Base-by-base conservation (phyloP, 1,140 invertebrate genomes). In the Micrasema longulum region DNA sequence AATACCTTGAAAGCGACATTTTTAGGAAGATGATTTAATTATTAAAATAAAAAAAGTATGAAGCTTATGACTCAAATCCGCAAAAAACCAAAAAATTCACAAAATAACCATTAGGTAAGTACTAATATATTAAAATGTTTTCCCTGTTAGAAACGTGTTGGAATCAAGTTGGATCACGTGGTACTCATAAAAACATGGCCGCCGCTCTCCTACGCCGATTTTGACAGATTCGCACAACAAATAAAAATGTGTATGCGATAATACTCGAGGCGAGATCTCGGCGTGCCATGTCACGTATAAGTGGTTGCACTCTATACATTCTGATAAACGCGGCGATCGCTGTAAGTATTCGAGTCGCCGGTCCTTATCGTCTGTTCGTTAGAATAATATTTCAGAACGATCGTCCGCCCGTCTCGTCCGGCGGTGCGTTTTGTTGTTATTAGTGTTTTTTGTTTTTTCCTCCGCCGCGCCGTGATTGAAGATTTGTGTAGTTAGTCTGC, bases 131-230 rank as follows among this genome's bases (percentile, higher is more conserved):
- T n/a, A n/a, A n/a, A n/a, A n/a, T n/a, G n/a, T n/a, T n/a, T n/a
- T n/a, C 7, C 26, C 26, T 31, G 26, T 31, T 31, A 31, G 26
- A 31, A 31, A 4, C 26, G 26, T 31, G 26, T 31, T 31, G 20
- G 41, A 35, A 47, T 48, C 20, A 47, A 6, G 6, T 11, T 12
- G 11, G 22, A 22, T 68, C 65, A 68, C 65, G 65, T 68, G 65
- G 65, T 53, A 22, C 6, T 18, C 53, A 55, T 52, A 57, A 68
- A 67, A 68, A 68, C 65, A 68, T 68, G 65, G 65, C 65, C 52
- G 65, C 22, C 16, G 23, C 43, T 7, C 23, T 35, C 23, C 12
- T 57, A 22, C 36, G 23, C 22, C 43, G 35, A 23, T 35, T 68
- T 68, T 68, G 65, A 68, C 65, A 68, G 65, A 23, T 68, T 43